Conservation (phyloP, 2,888 invertebrate species). For the Chirona hameri region DNA sequence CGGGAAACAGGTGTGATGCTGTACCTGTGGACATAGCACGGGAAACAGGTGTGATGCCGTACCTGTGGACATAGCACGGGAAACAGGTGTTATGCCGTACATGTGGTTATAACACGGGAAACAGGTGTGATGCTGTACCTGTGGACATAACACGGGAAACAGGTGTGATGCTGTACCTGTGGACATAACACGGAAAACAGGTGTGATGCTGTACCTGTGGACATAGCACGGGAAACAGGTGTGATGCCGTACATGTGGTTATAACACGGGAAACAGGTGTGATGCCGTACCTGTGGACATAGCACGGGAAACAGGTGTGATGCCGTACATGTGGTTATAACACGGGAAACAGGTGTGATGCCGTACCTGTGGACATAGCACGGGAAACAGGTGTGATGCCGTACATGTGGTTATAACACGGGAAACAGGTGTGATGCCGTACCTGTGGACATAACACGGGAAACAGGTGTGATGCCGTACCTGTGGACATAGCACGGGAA, state of each 20-base stretch:
- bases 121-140: conserved; percentile 58
- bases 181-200: conserved; percentile 31
- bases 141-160: conserved; percentile 34
- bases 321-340: conserved; percentile 54
- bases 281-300: conserved; percentile 56
- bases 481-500: conserved; percentile 46
- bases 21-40: conserved; percentile 52
- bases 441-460: conserved; percentile 49
- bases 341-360: conserved; percentile 46
- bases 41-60: conserved; percentile 52
- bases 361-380: conserved; percentile 54
- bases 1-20: conserved; percentile 49
- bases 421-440: conserved; percentile 52
- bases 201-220: conserved; percentile 58
- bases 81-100: conserved; percentile 52
- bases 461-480: conserved; percentile 54
- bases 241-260: conserved; percentile 58
- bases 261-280: conserved; percentile 42
- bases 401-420: conserved; percentile 52
- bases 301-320: conserved; percentile 46
- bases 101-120: conserved; percentile 46
- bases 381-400: conserved; percentile 49
- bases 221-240: neutral
- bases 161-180: conserved; percentile 58
- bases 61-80: conserved; percentile 49